Evolutionary conservation across 2,888 invertebrate species (phyloP).

Genomic region (Agriopis leucophaearia): DNA sequence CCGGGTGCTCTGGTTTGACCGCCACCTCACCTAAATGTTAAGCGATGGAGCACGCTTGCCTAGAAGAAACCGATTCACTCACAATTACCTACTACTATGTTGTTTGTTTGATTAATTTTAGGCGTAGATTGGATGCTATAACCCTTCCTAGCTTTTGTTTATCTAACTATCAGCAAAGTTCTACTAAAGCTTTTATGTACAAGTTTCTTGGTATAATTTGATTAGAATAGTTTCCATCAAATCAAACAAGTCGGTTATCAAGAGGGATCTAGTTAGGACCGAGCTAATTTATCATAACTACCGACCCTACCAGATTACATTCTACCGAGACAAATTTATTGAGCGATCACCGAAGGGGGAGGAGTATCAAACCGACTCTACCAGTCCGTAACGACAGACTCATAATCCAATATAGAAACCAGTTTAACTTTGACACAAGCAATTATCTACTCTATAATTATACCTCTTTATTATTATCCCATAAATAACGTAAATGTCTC

Average conservation of each 20-base stretch:
- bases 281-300: slow-evolving; percentile 58
- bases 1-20: too few relatives aligned
- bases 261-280: slow-evolving; percentile 45
- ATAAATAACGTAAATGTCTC: slow-evolving; percentile 3
- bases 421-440: neutral
- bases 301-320: slow-evolving; percentile 48
- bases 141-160: neutral
- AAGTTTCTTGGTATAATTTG: neutral
- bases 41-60: too few relatives aligned
- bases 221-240: slow-evolving; percentile 3
- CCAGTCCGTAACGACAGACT: slow-evolving; percentile 1
- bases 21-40: too few relatives aligned
- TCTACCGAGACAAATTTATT: slow-evolving; percentile 38
- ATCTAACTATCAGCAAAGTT: neutral
- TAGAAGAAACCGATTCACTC: neutral
- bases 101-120: slow-evolving; percentile 2
- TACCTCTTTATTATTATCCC: neutral
- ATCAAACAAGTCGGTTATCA: slow-evolving; percentile 8
- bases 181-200: neutral
- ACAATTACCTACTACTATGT: neutral
- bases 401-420: slow-evolving; percentile 9
- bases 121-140: neutral
- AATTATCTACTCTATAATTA: neutral
- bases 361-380: slow-evolving; percentile 2
- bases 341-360: slow-evolving; percentile 11